Evolutionary conservation across 1,140 invertebrate genomes (phyloP).

Genomic region (Hylyphantes graminicola): DNA sequence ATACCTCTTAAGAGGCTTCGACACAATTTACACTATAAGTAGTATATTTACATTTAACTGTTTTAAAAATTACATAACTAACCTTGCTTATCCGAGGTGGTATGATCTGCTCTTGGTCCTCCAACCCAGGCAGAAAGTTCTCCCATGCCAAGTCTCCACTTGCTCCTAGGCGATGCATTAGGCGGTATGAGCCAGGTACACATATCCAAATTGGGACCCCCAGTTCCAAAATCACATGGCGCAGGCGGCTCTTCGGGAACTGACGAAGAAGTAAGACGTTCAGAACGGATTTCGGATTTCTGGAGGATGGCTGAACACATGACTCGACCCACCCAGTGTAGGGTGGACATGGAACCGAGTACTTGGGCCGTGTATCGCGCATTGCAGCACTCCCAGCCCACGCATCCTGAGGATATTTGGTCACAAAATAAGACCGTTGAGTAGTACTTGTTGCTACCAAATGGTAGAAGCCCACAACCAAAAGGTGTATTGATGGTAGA

Average conservation of each 20-base stretch:
- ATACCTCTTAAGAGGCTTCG: neutral
- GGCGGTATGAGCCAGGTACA: constrained; percentile 52
- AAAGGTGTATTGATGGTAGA: too few relatives aligned
- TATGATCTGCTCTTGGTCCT: constrained; percentile 74
- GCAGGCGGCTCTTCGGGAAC: constrained; percentile 55
- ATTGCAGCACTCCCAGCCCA: constrained; percentile 55
- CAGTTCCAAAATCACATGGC: constrained; percentile 58
- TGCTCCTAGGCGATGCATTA: constrained; percentile 34
- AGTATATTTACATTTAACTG: neutral
- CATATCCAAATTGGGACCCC: constrained; percentile 49
- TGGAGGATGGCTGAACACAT: constrained; percentile 38
- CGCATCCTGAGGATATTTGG: constrained; percentile 41
- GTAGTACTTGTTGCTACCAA: too few relatives aligned
- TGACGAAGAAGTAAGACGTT: constrained; percentile 50
- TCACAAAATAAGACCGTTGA: neutral
- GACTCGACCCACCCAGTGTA: constrained; percentile 46
- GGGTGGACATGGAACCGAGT: constrained; percentile 50
- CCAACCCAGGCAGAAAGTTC: constrained; percentile 74
- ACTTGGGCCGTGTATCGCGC: constrained; percentile 44
- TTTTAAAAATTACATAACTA: constrained; percentile 57
- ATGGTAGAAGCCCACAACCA: too few relatives aligned
- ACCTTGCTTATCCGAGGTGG: constrained; percentile 68
- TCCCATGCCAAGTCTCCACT: constrained; percentile 66
- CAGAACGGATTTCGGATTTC: constrained; percentile 22
- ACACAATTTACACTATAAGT: neutral